Percentiles rank a stretch among this genome's conserved stretches.
These are phyloP conservation scores for Clistopyga incitator DNA, from an alignment of 2,888 invertebrate genomes.

Conservation along the genomic window DNA sequence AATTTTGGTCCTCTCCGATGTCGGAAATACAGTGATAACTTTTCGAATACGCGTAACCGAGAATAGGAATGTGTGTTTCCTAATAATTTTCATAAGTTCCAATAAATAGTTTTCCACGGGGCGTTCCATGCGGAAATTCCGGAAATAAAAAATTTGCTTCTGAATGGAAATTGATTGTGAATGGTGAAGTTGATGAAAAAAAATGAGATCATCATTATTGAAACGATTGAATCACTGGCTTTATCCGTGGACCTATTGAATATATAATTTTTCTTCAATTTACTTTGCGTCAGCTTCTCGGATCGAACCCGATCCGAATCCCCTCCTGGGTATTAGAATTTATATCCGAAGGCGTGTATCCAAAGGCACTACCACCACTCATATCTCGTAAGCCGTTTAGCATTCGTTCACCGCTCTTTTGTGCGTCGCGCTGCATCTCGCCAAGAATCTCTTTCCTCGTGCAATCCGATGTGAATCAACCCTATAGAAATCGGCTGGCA, in stretches of 20 bases:
- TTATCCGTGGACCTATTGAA: constrained; percentile 3
- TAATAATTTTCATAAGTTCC: too few species aligned
- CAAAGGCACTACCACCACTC: constrained; percentile 10
- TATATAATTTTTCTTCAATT: constrained; percentile 32
- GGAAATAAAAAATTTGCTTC: not conserved
- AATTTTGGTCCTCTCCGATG: not conserved
- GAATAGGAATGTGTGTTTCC: too few species aligned
- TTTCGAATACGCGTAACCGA: not conserved
- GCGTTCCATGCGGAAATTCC: not conserved
- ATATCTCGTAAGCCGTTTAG: constrained; percentile 50
- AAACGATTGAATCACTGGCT: constrained; percentile 3
- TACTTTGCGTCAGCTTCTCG: not conserved
- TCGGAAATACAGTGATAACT: not conserved
- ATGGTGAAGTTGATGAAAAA: not conserved
- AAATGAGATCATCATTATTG: not conserved
- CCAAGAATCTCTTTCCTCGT: constrained; percentile 21
- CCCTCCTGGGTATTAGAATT: not conserved
- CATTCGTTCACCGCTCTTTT: constrained; percentile 54
- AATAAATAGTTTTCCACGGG: not conserved
- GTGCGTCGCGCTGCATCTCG: constrained; percentile 33
- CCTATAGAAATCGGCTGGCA: constrained; percentile 20
- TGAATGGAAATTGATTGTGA: not conserved
- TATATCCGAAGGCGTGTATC: not conserved
- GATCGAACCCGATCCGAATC: not conserved
- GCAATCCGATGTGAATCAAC: constrained; percentile 26